These are phyloP conservation scores for Ardeotis arabs DNA, from an alignment of 2,113 vertebrate species.

Conservation along the genomic window DNA sequence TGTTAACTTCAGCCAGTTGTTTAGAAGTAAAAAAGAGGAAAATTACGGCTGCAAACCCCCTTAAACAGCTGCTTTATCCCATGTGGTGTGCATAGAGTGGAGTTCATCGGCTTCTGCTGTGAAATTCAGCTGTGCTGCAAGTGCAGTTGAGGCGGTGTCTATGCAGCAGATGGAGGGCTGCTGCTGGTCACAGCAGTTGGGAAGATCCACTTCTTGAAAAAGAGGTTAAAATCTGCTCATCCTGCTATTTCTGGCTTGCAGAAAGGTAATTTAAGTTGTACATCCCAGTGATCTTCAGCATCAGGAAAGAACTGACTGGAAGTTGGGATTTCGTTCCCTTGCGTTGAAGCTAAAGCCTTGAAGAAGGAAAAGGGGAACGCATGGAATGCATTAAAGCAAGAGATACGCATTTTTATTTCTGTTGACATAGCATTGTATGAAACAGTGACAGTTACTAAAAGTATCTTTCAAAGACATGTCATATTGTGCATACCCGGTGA, in stretches of 20 bases:
- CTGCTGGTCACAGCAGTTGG: not conserved
- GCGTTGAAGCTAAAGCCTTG: not conserved
- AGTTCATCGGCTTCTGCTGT: accelerated
- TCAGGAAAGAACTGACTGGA: not conserved
- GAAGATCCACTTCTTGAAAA: not conserved
- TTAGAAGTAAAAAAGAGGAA: not conserved
- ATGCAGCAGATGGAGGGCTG: not conserved
- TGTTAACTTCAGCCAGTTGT: not conserved
- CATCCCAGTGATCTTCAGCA: accelerated
- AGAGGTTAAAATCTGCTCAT: not conserved
- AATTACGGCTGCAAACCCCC: not conserved
- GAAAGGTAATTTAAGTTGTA: not conserved
- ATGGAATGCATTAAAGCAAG: not conserved
- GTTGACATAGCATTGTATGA: not conserved
- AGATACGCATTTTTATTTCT: not conserved
- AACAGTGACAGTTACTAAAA: not conserved
- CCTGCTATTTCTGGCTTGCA: not conserved
- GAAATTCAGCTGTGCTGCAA: not conserved
- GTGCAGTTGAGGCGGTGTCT: not conserved
- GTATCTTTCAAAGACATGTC: not conserved
- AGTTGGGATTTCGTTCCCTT: not conserved
- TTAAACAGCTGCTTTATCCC: not conserved
- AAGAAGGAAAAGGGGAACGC: not conserved
- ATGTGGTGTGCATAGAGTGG: accelerated
- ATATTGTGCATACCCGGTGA: not conserved